Evolutionary conservation across 2,797 vertebrate genomes (phyloP), one percentile per base, ranked within the genome.

Genomic region (Eptatretus atami): DNA sequence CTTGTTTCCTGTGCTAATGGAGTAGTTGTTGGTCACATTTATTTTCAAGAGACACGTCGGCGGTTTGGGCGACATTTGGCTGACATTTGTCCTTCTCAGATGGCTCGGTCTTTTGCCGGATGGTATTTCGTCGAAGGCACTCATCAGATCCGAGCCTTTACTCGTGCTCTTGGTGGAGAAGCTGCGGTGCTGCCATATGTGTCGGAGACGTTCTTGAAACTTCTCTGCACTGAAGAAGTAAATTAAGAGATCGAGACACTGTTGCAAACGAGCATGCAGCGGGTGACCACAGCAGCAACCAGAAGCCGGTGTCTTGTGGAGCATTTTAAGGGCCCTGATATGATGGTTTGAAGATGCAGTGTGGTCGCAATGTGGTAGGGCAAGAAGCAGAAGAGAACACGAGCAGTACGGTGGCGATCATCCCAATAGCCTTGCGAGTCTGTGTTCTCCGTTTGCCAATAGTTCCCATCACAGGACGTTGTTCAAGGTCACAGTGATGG

Each of bases 221-320:
- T 80, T 81, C 9, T 81, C 83, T 1, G 86, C 85, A 0, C 87
- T n/a, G n/a, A 94, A 95, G 70, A 93, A 95, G 65, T 95, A 95
- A 9, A 98, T 78, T 65, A 96, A 70, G 0, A 87, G 88, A 64
- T 96, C 86, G 19, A 94, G 87, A 73, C 88, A 95, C 83, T 86
- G 67, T 96, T 95, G 70, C 80, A 70, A 1, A 85, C 86, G 0
- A 86, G 87, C 66, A 95, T 73, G 64, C 81, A 80, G 64, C 92
- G 75, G 0, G 86, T 90, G 67, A 94, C 73, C 53, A 95, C 81
- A 0, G 93, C 88, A 0, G 75, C 80, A 68, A 94, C 95, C 72
- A 92, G 88, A 72, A 92, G 80, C 68, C 71, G 73, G 1, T 76
- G 1, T 2, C 54, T 53, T 11, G 80, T 75, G 0, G 74, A 68